A percentile compares a stretch with the other conserved stretches of the same genome.
Conservation (phyloP, 2,113 vertebrate species). For the Egretta garzetta region DNA sequence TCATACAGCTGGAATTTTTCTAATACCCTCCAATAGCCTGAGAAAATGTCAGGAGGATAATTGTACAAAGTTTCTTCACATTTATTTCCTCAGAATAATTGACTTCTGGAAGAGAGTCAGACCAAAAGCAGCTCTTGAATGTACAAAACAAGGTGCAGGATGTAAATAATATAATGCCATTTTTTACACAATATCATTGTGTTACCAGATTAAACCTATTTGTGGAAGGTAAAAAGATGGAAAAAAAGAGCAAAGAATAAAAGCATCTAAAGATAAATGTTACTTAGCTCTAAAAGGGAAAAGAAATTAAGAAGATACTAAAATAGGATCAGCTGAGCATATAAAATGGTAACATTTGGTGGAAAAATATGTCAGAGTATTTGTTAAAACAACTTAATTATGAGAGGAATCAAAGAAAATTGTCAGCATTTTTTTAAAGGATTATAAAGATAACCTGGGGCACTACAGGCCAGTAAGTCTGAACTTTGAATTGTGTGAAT, state of each 20-base stretch:
- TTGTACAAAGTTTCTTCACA: neutral
- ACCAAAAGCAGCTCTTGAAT: neutral
- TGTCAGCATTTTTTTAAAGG: neutral
- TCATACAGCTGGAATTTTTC: neutral
- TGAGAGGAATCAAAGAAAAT: neutral
- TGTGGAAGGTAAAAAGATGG: neutral
- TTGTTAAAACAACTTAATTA: neutral
- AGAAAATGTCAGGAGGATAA: neutral
- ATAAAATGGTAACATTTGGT: neutral
- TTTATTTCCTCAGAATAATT: neutral
- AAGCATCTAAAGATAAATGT: neutral
- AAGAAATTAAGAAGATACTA: neutral
- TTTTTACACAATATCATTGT: neutral
- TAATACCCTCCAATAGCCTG: neutral
- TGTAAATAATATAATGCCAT: neutral
- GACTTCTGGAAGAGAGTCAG: neutral
- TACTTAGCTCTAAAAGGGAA: neutral
- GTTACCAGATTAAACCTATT: neutral
- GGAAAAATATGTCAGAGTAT: neutral
- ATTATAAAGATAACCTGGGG: neutral
- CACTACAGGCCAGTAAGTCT: neutral
- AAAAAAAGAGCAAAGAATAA: neutral
- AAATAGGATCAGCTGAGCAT: neutral
- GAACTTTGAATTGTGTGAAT: neutral
- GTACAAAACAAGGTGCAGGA: neutral